A percentile compares a stretch with the other conserved stretches of the same genome.
Evolutionary conservation across 2,888 invertebrate species (phyloP).

Genomic region (Syritta pipiens): DNA sequence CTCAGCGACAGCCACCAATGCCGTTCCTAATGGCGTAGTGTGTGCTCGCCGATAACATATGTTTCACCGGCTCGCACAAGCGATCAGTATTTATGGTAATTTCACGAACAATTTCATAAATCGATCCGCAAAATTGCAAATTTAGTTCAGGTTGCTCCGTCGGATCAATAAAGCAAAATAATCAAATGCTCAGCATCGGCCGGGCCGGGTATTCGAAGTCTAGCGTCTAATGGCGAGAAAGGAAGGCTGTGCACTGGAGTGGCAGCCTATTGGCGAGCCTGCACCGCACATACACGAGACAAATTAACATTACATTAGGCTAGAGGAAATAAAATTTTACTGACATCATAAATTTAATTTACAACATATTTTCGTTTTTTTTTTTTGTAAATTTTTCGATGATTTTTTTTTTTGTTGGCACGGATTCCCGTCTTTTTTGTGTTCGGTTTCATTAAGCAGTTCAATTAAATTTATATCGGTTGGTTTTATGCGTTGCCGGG

Average conservation of each 20-base stretch:
- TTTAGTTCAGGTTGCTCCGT: conserved; percentile 66
- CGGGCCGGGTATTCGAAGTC: neutral
- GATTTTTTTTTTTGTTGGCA: neutral
- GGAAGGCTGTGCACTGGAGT: conserved; percentile 10
- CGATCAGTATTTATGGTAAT: conserved; percentile 73
- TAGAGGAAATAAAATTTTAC: conserved; percentile 46
- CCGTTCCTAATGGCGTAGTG: neutral
- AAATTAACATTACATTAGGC: conserved; percentile 61
- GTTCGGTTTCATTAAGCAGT: conserved; percentile 34
- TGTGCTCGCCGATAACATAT: conserved; percentile 5
- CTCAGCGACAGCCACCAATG: neutral
- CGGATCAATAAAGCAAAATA: conserved; percentile 68
- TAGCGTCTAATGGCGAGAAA: conserved; percentile 28
- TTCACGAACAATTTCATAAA: conserved; percentile 74
- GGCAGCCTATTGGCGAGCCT: conserved; percentile 1
- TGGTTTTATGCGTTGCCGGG: neutral
- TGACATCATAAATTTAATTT: conserved; percentile 52
- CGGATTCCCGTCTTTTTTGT: neutral
- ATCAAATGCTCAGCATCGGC: conserved; percentile 60
- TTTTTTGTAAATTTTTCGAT: conserved; percentile 14
- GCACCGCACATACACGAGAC: conserved; percentile 45
- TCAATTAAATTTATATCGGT: conserved; percentile 49
- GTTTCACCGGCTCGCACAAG: conserved; percentile 34
- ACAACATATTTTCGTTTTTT: conserved; percentile 28
- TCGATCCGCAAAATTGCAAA: conserved; percentile 70